Base-by-base conservation (phyloP, 2,797 vertebrate genomes). In the Alca torda region DNA sequence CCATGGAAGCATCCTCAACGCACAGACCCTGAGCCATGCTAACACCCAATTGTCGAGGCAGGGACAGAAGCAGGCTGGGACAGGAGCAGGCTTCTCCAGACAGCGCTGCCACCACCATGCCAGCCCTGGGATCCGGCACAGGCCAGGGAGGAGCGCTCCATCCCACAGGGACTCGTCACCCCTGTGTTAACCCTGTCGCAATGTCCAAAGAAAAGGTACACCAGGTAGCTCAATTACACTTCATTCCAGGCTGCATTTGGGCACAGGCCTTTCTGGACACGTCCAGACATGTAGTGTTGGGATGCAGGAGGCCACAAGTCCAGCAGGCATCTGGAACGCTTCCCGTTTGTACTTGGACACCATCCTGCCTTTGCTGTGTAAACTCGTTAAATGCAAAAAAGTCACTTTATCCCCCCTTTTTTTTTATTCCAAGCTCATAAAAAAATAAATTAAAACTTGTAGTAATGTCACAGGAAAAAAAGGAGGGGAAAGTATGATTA, bases 131-230 rank as follows among this genome's bases (percentile, higher is more conserved):
- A 24, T 26, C 2, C 20, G 15, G 25, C 63, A 24, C 1, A 1
- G 61, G 46, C 10, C 48, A 31, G n/a, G 54, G 45, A 73, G 45
- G 43, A 56, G 61, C 30, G 17, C 14, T 64, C 35, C 4, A 10
- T 39, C n/a, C 48, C 13, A 5, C 2, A 1, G 39, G 25, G 30
- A 21, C 51, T 67, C 0, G 0, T 17, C 35, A 64, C 16, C 43
- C 33, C 28, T 18, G 3, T 28, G 30, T 45, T 50, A 72, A 50
- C 5, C 16, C 51, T 46, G 7, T 14, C 48, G 63, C 48, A 21
- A 54, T 8, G 33, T 37, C 11, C 53, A 56, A 11, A 10, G 35
- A 50, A 72, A 69, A 73, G 37, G 15, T 33, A 73, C 23, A 13
- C 3, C 6, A 10, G 9, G 19, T 30, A 70, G 57, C 37, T 89